A percentile compares a stretch with the other conserved stretches of the same genome.
Evolutionary conservation across 2,113 vertebrate genomes (phyloP).

Genomic region (Sinocyclocheilus rhinocerous): DNA sequence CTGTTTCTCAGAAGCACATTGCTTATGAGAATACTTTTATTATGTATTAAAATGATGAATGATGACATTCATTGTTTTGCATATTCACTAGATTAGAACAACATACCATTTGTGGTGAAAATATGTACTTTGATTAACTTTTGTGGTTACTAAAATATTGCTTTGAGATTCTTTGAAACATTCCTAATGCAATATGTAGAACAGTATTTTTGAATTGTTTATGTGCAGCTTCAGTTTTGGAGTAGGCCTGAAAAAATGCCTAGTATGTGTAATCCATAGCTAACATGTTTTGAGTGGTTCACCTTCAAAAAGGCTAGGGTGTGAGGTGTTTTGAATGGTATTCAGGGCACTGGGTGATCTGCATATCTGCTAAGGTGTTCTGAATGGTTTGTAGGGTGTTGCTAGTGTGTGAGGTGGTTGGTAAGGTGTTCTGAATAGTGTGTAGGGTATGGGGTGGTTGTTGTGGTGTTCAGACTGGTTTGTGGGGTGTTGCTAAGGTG

Average conservation of each 20-base stretch:
- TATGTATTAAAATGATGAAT: background rate
- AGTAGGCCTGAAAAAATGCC: background rate
- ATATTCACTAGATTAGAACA: background rate
- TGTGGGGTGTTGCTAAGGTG: no score
- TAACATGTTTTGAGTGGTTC: background rate
- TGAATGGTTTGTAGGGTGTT: background rate
- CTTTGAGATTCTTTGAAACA: no score
- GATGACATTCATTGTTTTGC: background rate
- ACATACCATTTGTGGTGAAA: background rate
- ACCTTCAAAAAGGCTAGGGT: background rate
- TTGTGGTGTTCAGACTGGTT: no score
- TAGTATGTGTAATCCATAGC: background rate
- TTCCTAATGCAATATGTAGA: background rate
- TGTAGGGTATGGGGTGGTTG: background rate
- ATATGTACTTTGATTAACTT: background rate
- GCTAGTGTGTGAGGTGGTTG: background rate
- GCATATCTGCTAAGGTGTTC: background rate
- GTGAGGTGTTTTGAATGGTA: background rate
- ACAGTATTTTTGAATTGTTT: background rate
- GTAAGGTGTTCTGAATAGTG: background rate
- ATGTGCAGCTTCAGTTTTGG: background rate
- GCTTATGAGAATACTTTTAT: background rate
- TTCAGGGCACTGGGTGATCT: background rate
- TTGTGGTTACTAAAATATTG: no score
- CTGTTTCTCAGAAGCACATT: background rate